Conservation (phyloP, 2,888 invertebrate genomes). For the Meteorus colon region DNA sequence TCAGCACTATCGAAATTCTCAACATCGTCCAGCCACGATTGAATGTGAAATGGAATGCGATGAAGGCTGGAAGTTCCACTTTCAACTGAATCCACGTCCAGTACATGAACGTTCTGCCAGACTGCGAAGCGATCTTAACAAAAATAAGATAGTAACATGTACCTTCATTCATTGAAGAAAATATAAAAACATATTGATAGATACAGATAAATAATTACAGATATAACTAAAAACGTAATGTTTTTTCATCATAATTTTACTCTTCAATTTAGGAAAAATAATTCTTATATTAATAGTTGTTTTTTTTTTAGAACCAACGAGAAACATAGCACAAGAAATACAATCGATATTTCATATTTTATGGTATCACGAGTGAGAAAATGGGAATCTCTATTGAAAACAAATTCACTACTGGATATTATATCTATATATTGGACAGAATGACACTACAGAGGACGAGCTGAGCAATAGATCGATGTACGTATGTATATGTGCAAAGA, state of each 20-base stretch:
- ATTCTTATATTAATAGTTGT: constrained; percentile 51
- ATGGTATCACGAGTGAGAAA: constrained; percentile 28
- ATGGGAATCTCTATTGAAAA: constrained; percentile 38
- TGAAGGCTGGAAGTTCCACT: constrained; percentile 53
- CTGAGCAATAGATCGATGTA: constrained; percentile 1
- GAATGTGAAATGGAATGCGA: constrained; percentile 62
- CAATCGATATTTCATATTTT: constrained; percentile 55
- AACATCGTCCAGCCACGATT: constrained; percentile 72
- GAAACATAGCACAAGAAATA: constrained; percentile 38
- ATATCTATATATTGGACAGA: background rate
- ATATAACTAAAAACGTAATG: background rate
- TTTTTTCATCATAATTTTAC: background rate
- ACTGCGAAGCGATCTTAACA: constrained; percentile 68
- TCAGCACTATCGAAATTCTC: constrained; percentile 64
- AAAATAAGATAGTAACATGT: background rate
- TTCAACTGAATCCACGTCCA: constrained; percentile 57
- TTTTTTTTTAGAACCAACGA: constrained; percentile 45
- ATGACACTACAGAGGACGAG: background rate
- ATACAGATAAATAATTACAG: constrained; percentile 28
- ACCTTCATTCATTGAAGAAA: background rate
- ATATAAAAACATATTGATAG: constrained; percentile 12
- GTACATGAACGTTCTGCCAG: constrained; percentile 71
- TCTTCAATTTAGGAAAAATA: constrained; percentile 46
- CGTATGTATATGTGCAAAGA: constrained; percentile 4
- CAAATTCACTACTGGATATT: constrained; percentile 33